Conservation (phyloP, 2,888 invertebrate species). For the Lagria hirta region DNA sequence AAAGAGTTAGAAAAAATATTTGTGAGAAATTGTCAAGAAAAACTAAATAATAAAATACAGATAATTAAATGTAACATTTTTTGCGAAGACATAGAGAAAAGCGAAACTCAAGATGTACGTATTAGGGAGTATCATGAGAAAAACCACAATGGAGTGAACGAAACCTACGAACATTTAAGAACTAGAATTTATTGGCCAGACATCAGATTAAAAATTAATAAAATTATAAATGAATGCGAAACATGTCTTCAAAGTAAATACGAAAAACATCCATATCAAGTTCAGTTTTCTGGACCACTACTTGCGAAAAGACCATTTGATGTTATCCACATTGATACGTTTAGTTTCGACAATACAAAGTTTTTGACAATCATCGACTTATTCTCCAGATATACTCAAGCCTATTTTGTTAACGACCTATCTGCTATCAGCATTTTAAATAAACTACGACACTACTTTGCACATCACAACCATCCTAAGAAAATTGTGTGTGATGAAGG, state of each 20-base stretch:
- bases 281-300: slow-evolving; percentile 22
- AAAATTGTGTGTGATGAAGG: slow-evolving; percentile 23
- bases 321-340: background rate
- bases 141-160: background rate
- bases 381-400: slow-evolving; percentile 13
- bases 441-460: slow-evolving; percentile 23
- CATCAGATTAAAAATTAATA: slow-evolving; percentile 16
- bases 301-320: slow-evolving; percentile 19
- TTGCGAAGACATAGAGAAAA: slow-evolving; percentile 8
- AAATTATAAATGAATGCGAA: slow-evolving; percentile 29
- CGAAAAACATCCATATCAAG: slow-evolving; percentile 25
- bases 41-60: slow-evolving; percentile 11
- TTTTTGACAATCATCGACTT: background rate
- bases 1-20: slow-evolving; percentile 1
- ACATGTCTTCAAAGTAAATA: slow-evolving; percentile 28
- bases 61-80: slow-evolving; percentile 13
- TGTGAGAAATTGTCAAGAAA: slow-evolving; percentile 2
- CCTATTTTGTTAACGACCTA: slow-evolving; percentile 15
- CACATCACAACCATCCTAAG: slow-evolving; percentile 21
- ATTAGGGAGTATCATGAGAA: slow-evolving; percentile 3
- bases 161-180: slow-evolving; percentile 5
- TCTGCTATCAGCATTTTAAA: slow-evolving; percentile 17
- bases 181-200: slow-evolving; percentile 21
- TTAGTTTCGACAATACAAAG: slow-evolving; percentile 21
- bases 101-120: slow-evolving; percentile 8